Base-by-base conservation (phyloP, 2,888 invertebrate species). In the Drosophila subquinaria region DNA sequence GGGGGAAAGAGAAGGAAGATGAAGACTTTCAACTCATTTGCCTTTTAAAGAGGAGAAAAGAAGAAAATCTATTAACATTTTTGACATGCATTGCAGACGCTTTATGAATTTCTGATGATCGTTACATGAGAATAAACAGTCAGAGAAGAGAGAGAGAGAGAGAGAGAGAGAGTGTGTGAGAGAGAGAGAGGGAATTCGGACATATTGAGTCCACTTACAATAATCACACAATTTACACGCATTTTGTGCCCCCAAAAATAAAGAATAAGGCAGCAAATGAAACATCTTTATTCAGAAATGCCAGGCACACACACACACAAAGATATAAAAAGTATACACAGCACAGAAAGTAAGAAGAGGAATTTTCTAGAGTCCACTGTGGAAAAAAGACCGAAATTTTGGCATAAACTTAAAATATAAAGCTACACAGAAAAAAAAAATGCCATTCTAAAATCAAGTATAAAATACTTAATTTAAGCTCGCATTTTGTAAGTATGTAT, bases 141-240 rank as follows among this genome's bases (percentile, higher is more conserved):
- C 9, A 13, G 6, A 35, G 17, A 17, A 17, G 17, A 23, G 43
- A 43, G 20, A 5, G 20, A 43, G 20, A 27, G 8, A 47, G 36
- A 11, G 51, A 3, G 13, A 20, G n/a, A 15, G n/a, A 8, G 33
- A 45, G 8, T 2, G 51, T 1, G 13, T 1, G 3, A 9, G 6
- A 3, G 1, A 13, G 3, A 4, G 15, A 9, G 17, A 38, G 30
- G 27, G 8, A 13, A 40, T 62, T 50, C 20, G 52, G 55, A 68
- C 56, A 66, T 79, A 76, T 76, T 76, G 71, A 81, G 77, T 60
- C 79, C 89, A 84, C 83, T 84, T 81, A 88, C 83, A 81, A 81
- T 86, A 84, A 84, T 84, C 84, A 83, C 89, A 84, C 84, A 83
- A 84, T 84, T 84, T 88, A 84, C 89, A 84, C 84, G 89, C 87